Base-by-base conservation (phyloP, 2,113 vertebrate species). In the Calidris pygmaea region DNA sequence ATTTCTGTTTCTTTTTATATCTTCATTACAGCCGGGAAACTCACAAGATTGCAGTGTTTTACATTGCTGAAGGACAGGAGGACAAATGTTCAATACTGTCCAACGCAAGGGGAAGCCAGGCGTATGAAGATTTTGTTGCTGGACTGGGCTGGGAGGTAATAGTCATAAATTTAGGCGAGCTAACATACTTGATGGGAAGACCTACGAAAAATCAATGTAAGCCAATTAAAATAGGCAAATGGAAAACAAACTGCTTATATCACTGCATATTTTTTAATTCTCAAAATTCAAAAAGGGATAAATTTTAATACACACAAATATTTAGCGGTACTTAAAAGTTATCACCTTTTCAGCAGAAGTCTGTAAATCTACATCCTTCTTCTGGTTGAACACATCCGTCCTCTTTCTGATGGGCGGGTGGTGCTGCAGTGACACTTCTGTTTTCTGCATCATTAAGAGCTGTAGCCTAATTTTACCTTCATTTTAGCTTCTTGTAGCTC, bases 91-190 rank as follows among this genome's bases (percentile, higher is more conserved):
- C 99, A 12, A 99, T 99, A 95, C 97, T 99, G 73, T 99, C 99
- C n/a, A 99, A 99, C 43, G 97, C 98, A 5, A 98, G 98, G 83
- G 99, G 99, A 96, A 99, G 99, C 97, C 98, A 99, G 96, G 98
- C 98, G 0, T 99, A 99, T 75, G 99, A 99, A 97, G 99, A 99
- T 93, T 99, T 99, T 95, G 99, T 99, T 32, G 99, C 99, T 83
- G 99, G 99, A 73, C 98, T 99, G 60, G 99, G 99, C 97, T 99
- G 99, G 99, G 99, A 99, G 99, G 99, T 99, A 98, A 98, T 66
- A 72, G 18, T 26, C 39, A 4, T 21, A n/a, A 48, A 47, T 72
- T 17, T 19, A 78, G 56, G 21, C 47, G 34, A 65, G 30, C 19
- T 52, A 12, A 23, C 10, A 2, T 17, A 7, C 9, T 35, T 79